These are phyloP conservation scores for Drosophila nr. perissopoda DNA, from an alignment of 2,888 invertebrate species.

Conservation along the genomic window DNA sequence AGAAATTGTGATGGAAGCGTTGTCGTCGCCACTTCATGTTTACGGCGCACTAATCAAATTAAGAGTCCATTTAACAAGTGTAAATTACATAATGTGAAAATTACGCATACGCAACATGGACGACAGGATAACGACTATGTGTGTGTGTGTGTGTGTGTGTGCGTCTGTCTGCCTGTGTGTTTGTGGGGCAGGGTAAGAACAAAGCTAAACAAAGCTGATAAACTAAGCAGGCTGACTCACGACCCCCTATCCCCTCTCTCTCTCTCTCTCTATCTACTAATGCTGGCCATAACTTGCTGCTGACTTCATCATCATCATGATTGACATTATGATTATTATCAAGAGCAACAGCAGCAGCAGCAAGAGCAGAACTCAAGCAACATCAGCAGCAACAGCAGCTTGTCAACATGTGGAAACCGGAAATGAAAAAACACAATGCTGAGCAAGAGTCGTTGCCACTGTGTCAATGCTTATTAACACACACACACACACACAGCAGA, in stretches of 20 bases:
- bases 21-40: slow-evolving; percentile 54
- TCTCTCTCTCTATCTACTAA: not conserved
- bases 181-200: not conserved
- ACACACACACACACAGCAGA: slow-evolving; percentile 19
- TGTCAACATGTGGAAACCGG: slow-evolving; percentile 80
- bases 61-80: slow-evolving; percentile 75
- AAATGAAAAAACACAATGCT: slow-evolving; percentile 79
- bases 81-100: slow-evolving; percentile 78
- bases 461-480: slow-evolving; percentile 75
- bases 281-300: slow-evolving; percentile 30
- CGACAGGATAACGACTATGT: slow-evolving; percentile 14
- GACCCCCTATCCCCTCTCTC: not conserved
- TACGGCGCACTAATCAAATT: slow-evolving; percentile 77
- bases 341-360: slow-evolving; percentile 47
- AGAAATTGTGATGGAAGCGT: slow-evolving; percentile 29
- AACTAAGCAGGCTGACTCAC: slow-evolving; percentile 63
- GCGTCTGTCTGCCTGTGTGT: too few species aligned
- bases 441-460: slow-evolving; percentile 74
- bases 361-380: slow-evolving; percentile 36
- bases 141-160: not conserved
- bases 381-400: slow-evolving; percentile 53
- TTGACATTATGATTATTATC: slow-evolving; percentile 34
- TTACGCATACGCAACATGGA: slow-evolving; percentile 75
- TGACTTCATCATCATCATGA: slow-evolving; percentile 61
- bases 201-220: slow-evolving; percentile 62